phyloP scores from a whole-genome alignment of 2,888 invertebrate genomes.

The Leptinotarsa tumamoca region DNA sequence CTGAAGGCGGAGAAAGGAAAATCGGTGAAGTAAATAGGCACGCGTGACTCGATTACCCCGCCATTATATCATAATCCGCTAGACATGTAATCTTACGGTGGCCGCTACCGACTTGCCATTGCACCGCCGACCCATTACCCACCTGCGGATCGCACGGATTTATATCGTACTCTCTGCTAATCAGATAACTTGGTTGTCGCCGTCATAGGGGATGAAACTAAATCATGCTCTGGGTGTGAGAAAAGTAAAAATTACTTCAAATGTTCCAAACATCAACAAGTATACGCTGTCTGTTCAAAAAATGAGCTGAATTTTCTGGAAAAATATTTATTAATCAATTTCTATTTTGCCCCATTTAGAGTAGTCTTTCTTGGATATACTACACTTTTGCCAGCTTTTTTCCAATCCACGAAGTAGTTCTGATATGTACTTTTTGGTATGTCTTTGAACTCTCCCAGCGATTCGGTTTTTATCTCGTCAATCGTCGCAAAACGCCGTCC shows the following conservation, averaged over 20 bases:
- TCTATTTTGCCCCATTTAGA: too few relatives aligned
- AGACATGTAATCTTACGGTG: conserved; percentile 65
- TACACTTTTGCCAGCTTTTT: too few relatives aligned
- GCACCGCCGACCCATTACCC: conserved; percentile 53
- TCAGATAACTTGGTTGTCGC: conserved; percentile 40
- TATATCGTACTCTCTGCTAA: conserved; percentile 54
- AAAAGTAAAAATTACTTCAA: neutral
- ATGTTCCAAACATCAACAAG: too few relatives aligned
- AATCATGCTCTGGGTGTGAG: neutral
- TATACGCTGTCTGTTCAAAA: too few relatives aligned
- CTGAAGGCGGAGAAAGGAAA: conserved; percentile 26
- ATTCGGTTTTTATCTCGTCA: too few relatives aligned
- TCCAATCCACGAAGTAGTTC: too few relatives aligned
- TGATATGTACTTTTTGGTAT: too few relatives aligned
- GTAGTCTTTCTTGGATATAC: too few relatives aligned
- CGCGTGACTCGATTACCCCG: conserved; percentile 65
- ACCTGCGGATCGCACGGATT: conserved; percentile 58
- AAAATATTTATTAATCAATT: too few relatives aligned
- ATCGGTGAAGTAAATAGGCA: conserved; percentile 51
- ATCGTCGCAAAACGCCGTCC: too few relatives aligned
- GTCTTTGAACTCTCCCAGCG: too few relatives aligned
- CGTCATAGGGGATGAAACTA: neutral
- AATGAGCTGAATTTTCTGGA: too few relatives aligned
- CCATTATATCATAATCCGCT: conserved; percentile 65
- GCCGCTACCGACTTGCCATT: conserved; percentile 48